phyloP scores from a whole-genome alignment of 2,113 vertebrate genomes.

The Panthera tigris region DNA sequence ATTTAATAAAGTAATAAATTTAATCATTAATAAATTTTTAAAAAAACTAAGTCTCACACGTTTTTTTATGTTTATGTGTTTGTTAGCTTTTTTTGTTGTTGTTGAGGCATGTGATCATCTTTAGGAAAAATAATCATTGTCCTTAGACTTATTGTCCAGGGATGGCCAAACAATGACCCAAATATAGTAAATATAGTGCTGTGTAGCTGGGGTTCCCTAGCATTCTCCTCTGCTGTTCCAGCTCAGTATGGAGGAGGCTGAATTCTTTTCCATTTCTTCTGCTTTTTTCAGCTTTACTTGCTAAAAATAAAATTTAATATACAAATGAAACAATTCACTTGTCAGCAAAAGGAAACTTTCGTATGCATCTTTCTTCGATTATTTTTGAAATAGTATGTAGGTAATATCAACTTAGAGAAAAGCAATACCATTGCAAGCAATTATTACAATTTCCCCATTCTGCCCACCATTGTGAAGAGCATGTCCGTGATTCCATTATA shows the following conservation, averaged over 20 bases:
- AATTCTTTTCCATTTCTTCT: neutral
- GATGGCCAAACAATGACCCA: neutral
- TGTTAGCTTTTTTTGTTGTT: neutral
- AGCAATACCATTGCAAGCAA: neutral
- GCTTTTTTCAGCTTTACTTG: neutral
- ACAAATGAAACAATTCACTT: neutral
- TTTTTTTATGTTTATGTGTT: neutral
- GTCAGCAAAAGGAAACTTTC: neutral
- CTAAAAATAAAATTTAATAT: slow-evolving; percentile 36
- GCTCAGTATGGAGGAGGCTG: neutral
- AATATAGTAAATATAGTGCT: accelerated
- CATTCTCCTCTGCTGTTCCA: neutral
- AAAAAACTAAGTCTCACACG: neutral
- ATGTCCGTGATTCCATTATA: neutral
- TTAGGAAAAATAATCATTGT: neutral
- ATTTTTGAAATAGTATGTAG: neutral
- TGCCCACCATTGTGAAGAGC: neutral
- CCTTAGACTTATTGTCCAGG: neutral
- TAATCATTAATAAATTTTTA: no score
- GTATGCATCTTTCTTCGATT: neutral
- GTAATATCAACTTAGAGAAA: slow-evolving; percentile 42
- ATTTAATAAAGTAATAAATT: no score
- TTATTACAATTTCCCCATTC: slow-evolving; percentile 12
- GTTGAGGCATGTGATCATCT: neutral
- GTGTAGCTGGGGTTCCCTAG: no score